Base-by-base conservation (phyloP, 2,797 vertebrate genomes). In the Odontamblyopus rebecca region DNA sequence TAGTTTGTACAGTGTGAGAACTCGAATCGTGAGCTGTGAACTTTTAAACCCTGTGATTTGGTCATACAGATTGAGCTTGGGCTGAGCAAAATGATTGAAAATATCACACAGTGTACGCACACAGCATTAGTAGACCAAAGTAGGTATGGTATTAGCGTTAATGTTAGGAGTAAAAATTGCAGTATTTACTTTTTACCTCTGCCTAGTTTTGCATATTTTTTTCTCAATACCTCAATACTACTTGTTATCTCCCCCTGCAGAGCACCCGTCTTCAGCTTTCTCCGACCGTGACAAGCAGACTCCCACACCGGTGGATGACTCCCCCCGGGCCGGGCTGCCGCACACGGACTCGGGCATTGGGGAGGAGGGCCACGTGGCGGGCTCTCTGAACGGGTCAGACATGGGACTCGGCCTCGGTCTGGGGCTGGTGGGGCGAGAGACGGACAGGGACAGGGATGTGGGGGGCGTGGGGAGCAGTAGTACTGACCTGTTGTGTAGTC, bases 281-380 rank as follows among this genome's bases (percentile, higher is more conserved):
- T 95, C 97, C 3, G 93, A 94, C 54, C 86, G 95, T 59, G 96
- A 96, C 89, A 98, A 99, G 70, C 92, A 93, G 82, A 94, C 93
- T 26, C 91, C 95, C 2, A 94, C 94, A 29, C 95, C 96, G 0
- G 93, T 95, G 86, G 97, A 98, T 71, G 97, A 98, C 79, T 94
- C 96, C 59, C 96, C 95, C 4, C 81, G 96, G 57, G 95, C 93
- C 61, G 95, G 96, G 32, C 94, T 98, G 87, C 98, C 98, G 63
- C 98, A 98, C 89, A 98, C 98, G 1, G 98, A 99, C 91, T 99
- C 98, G 0, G 98, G 97, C 84, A 98, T 98, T 69, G 98, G 97
- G 60, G 98, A 99, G 54, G 98, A 99, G 80, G 92, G 92, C 61
- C 97, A 97, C 23, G 95, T 96, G 78, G 93, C 95, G 0, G 94